phyloP scores from a whole-genome alignment of 2,113 vertebrate species.

The Gymnorhina tibicen region DNA sequence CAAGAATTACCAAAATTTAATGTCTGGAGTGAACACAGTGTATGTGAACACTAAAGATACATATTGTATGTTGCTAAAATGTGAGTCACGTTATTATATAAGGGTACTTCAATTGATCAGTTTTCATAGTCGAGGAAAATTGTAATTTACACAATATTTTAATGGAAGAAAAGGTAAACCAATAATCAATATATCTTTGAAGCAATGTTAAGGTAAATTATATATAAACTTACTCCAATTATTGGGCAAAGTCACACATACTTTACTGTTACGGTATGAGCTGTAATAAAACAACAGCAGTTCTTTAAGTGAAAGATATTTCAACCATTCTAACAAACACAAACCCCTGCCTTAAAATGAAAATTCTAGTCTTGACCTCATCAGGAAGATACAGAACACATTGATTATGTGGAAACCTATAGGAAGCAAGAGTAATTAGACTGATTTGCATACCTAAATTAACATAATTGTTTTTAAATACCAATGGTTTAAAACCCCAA shows the following conservation, averaged over 20 bases:
- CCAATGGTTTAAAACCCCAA: conserved; percentile 41
- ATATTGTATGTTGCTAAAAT: not conserved
- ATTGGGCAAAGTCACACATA: not conserved
- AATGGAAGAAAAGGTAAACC: not conserved
- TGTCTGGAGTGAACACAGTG: not conserved
- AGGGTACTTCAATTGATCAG: not conserved
- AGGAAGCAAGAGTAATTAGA: conserved; percentile 46
- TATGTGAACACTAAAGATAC: not conserved
- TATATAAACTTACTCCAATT: not conserved
- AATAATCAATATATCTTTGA: not conserved
- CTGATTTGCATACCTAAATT: conserved; percentile 33
- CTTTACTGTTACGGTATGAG: not conserved
- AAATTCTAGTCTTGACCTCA: conserved; percentile 20
- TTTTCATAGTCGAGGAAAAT: not conserved
- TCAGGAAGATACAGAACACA: not conserved
- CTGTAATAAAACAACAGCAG: not conserved
- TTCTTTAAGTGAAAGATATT: not conserved
- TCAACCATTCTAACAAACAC: not conserved
- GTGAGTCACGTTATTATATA: not conserved
- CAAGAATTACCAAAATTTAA: not conserved
- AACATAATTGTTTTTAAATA: conserved; percentile 57
- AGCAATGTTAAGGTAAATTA: not conserved
- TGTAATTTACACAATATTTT: not conserved
- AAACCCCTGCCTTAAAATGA: not conserved
- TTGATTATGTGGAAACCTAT: conserved; percentile 47